Evolutionary conservation across 2,888 invertebrate genomes (phyloP), one percentile per base, ranked within the genome.

Genomic region (Noctuana brunneofusca): DNA sequence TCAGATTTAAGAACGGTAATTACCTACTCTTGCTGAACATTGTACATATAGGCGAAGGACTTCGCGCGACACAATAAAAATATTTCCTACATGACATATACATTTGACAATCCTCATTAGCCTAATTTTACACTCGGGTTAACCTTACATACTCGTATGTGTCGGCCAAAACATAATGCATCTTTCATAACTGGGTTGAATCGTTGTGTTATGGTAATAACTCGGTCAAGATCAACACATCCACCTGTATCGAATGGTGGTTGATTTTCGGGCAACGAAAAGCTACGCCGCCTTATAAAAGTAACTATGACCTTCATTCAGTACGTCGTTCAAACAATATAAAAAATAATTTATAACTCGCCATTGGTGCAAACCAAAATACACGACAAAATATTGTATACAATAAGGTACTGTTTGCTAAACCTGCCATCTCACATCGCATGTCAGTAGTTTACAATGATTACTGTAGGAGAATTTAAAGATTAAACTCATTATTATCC

Each of bases 191-290:
- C 82, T 82, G 75, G 78, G 82, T 80, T 80, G 79, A 76, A 79
- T 74, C 71, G 69, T 78, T 83, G 81, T 84, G 83, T 84, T 83
- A 72, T 76, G 66, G 65, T 68, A 65, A 72, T 66, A 86, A 77
- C 69, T 81, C 70, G 89, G 89, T 83, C 89, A 89, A 88, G 87
- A 85, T 81, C 81, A 81, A 69, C 30, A 32, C 24, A 65, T 62
- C 64, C 58, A 66, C 55, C 59, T 66, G 55, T 66, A 68, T 60
- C 65, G 66, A 68, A 48, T 50, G 38, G 30, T 57, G 12, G 18
- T 32, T 22, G 41, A 3, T 49, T 57, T 55, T 12, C 9, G 43
- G n/a, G n/a, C n/a, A 43, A 41, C 24, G 41, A 58, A 50, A 30
- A 22, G 8, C 20, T 30, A 9, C 3, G 11, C 6, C 20, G 9